Conservation (phyloP, 2,797 vertebrate species). For the Hydrocynus forskahlii region DNA sequence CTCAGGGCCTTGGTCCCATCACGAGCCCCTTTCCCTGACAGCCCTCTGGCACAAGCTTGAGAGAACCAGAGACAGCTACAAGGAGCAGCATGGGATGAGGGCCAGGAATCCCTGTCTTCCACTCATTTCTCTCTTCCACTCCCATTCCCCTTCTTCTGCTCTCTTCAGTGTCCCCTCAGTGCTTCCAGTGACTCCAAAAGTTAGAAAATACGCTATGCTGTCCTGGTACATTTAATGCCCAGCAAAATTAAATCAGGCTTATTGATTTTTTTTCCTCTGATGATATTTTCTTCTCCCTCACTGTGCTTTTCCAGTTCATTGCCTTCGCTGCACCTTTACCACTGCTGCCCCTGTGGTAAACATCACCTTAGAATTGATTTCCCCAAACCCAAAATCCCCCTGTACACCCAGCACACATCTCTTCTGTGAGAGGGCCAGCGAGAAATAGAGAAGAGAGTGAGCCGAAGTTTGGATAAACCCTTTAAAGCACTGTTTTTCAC, state of each 20-base stretch:
- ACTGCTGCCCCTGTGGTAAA: conserved; percentile 16
- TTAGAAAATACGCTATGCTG: conserved; percentile 16
- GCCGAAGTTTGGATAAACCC: neutral
- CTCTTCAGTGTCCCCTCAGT: conserved; percentile 9
- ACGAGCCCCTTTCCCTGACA: conserved; percentile 39
- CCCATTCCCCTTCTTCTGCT: neutral
- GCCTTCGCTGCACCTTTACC: conserved; percentile 20
- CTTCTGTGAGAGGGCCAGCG: neutral
- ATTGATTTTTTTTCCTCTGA: conserved; percentile 34
- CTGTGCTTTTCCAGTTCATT: conserved; percentile 24
- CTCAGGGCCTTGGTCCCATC: conserved; percentile 39
- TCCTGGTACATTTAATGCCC: conserved; percentile 31
- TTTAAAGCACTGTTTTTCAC: neutral
- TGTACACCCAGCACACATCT: neutral
- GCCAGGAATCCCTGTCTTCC: neutral
- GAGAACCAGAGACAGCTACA: conserved; percentile 33
- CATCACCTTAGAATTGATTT: conserved; percentile 43
- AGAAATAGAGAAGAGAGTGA: neutral
- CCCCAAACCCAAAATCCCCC: conserved; percentile 12
- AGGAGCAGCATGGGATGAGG: conserved; percentile 20
- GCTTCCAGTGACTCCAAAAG: conserved; percentile 8
- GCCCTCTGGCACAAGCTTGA: conserved; percentile 32
- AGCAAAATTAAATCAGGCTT: conserved; percentile 45
- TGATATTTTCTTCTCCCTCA: conserved; percentile 44
- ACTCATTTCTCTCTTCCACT: neutral